phyloP scores from a whole-genome alignment of 1,140 invertebrate species.

The Drosophila bipectinata region DNA sequence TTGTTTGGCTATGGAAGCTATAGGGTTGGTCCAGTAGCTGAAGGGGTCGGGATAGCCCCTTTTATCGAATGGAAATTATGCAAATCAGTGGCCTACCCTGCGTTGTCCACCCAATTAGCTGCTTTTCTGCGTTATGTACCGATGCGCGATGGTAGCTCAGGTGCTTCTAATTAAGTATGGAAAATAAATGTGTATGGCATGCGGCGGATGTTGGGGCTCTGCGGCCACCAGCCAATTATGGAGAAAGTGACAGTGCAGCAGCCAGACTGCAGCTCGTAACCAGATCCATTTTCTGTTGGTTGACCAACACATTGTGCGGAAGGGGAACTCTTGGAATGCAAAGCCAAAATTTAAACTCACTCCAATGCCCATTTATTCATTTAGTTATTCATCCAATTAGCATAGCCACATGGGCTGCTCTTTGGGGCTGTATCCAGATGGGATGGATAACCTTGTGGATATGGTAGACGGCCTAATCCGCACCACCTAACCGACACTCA shows the following conservation, averaged over 20 bases:
- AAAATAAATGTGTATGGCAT: conserved; percentile 49
- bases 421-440: no score
- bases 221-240: conserved; percentile 53
- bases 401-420: not conserved
- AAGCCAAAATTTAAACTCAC: conserved; percentile 23
- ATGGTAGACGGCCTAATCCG: no score
- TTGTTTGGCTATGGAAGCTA: no score
- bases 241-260: conserved; percentile 61
- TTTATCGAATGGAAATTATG: not conserved
- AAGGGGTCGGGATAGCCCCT: not conserved
- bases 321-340: conserved; percentile 12
- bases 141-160: conserved; percentile 16
- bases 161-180: conserved; percentile 49
- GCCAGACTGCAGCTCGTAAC: conserved; percentile 5
- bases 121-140: conserved; percentile 7
- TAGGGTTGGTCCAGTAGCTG: no score
- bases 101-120: not conserved
- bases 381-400: not conserved
- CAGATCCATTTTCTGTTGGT: conserved; percentile 19
- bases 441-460: no score
- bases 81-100: not conserved
- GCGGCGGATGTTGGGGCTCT: conserved; percentile 41
- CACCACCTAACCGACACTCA: no score
- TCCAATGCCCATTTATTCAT: not conserved
- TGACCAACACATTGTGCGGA: conserved; percentile 3